phyloP scores from a whole-genome alignment of 2,113 vertebrate genomes.

The Pangasianodon hypophthalmus region DNA sequence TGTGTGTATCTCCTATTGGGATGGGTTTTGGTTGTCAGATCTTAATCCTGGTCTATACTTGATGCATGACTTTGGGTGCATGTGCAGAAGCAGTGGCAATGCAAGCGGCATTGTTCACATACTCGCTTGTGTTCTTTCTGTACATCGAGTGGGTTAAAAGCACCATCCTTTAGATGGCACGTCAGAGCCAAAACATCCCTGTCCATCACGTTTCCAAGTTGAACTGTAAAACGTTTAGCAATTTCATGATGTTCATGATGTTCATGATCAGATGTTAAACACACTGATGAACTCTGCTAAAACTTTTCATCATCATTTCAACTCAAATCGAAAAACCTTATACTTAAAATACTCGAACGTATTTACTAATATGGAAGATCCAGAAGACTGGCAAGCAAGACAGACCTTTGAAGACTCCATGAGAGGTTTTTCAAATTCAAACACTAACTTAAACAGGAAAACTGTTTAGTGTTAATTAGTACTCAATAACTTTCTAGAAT shows the following conservation, averaged over 20 bases:
- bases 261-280: too few species aligned
- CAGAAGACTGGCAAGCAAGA: neutral
- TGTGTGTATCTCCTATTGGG: neutral
- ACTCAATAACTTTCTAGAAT: neutral
- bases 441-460: neutral
- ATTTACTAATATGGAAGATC: neutral
- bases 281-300: neutral
- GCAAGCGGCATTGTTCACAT: neutral
- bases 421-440: neutral
- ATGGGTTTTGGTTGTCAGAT: neutral
- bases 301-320: neutral
- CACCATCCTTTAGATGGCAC: neutral
- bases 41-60: neutral
- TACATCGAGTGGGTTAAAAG: neutral
- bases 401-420: neutral
- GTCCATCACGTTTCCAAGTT: neutral
- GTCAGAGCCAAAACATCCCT: neutral
- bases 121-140: neutral
- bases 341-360: too few species aligned
- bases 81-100: neutral
- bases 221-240: neutral
- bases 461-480: neutral
- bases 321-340: neutral
- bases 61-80: neutral
- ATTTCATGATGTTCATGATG: slow-evolving; percentile 4